A percentile compares a stretch with the other conserved stretches of the same genome.
Conservation (phyloP, 1,140 invertebrate genomes). For the Phenacoccus solenopsis region DNA sequence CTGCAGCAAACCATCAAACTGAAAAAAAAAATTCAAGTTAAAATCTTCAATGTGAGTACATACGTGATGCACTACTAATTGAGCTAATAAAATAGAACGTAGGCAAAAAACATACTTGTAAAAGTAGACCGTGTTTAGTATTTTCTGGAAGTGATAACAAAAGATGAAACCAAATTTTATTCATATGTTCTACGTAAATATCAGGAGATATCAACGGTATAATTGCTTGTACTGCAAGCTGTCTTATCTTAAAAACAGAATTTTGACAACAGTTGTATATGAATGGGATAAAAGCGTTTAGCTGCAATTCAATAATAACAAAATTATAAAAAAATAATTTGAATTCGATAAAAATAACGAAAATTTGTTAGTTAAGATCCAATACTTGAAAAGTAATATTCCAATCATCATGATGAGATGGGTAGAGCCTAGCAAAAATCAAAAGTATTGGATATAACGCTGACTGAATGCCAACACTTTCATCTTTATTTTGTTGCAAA, state of each 20-base stretch:
- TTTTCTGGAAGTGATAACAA: not conserved
- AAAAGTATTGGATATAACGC: not conserved
- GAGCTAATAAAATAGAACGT: no score
- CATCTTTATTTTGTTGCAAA: not conserved
- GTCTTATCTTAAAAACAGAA: not conserved
- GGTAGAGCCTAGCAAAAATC: not conserved
- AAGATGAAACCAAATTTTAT: not conserved
- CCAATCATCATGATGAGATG: not conserved
- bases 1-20: not conserved
- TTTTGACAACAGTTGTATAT: not conserved
- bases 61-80: no score
- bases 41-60: no score
- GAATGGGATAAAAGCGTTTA: not conserved
- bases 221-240: not conserved
- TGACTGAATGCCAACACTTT: not conserved
- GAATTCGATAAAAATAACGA: no score
- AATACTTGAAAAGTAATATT: not conserved
- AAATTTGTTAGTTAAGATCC: no score
- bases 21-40: not conserved
- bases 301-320: not conserved
- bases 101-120: not conserved
- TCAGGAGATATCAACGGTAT: not conserved
- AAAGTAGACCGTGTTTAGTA: not conserved
- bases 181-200: not conserved
- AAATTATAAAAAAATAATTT: no score